These are phyloP conservation scores for Aphaenogaster floridana DNA, from an alignment of 1,140 invertebrate species.

Conservation along the genomic window DNA sequence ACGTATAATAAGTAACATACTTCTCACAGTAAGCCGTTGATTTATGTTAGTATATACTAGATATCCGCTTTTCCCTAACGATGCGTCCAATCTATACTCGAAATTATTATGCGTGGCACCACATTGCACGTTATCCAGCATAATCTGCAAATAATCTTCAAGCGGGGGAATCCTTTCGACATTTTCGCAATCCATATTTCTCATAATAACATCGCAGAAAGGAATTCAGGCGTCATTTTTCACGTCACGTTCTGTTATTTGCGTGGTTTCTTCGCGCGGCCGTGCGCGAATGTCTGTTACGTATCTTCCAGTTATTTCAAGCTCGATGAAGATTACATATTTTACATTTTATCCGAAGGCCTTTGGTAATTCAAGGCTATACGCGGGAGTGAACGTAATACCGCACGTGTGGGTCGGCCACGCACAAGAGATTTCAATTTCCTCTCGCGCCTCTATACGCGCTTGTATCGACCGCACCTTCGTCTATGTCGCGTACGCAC, in stretches of 20 bases:
- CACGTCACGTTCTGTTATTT: slow-evolving; percentile 44
- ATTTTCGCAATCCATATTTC: slow-evolving; percentile 48
- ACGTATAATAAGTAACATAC: slow-evolving; percentile 24
- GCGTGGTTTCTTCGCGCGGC: background rate
- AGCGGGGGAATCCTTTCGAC: background rate
- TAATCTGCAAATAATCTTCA: slow-evolving; percentile 53
- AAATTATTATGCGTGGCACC: slow-evolving; percentile 36
- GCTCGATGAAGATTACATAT: slow-evolving; percentile 67
- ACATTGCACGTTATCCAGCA: background rate
- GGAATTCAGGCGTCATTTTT: slow-evolving; percentile 47
- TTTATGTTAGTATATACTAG: slow-evolving; percentile 20
- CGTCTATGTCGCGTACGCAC: slow-evolving; percentile 63
- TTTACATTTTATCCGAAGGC: slow-evolving; percentile 66
- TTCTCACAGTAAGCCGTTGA: slow-evolving; percentile 37
- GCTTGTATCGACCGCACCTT: slow-evolving; percentile 62
- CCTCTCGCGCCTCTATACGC: slow-evolving; percentile 24
- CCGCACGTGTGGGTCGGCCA: slow-evolving; percentile 34
- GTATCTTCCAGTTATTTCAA: slow-evolving; percentile 61
- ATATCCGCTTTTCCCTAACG: slow-evolving; percentile 43
- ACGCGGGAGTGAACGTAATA: slow-evolving; percentile 45
- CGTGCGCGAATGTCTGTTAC: slow-evolving; percentile 6
- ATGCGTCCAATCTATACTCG: slow-evolving; percentile 29
- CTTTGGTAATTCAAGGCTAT: slow-evolving; percentile 71
- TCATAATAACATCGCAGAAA: slow-evolving; percentile 12
- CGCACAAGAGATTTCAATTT: slow-evolving; percentile 59